Percentiles rank a stretch among this genome's conserved stretches.
These are phyloP conservation scores for Lophotis ruficrista DNA, from an alignment of 2,113 vertebrate genomes.

Conservation along the genomic window DNA sequence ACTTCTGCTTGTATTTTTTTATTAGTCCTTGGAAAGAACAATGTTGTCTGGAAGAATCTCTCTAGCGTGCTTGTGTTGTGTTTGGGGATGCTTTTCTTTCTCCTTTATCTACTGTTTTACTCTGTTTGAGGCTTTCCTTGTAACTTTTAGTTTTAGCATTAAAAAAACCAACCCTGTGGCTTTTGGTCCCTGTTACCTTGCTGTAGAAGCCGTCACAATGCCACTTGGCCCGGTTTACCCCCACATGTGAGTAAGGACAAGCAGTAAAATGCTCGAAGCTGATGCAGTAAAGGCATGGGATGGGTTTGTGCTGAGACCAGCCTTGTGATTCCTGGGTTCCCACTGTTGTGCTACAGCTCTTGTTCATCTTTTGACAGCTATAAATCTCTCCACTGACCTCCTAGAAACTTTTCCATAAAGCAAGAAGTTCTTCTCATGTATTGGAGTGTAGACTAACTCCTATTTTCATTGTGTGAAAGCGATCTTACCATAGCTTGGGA, in stretches of 20 bases:
- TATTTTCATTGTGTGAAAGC: neutral
- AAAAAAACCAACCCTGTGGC: neutral
- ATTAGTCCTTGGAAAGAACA: neutral
- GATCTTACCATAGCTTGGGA: accelerated
- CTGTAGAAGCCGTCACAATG: neutral
- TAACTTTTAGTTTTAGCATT: neutral
- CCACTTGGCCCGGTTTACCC: neutral
- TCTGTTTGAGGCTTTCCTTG: neutral
- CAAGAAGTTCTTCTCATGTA: neutral
- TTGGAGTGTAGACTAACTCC: neutral
- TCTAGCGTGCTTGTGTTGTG: neutral
- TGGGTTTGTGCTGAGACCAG: neutral
- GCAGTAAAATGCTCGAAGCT: neutral
- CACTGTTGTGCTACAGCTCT: neutral
- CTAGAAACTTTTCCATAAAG: neutral
- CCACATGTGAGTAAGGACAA: neutral
- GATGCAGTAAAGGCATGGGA: neutral
- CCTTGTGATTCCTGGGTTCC: neutral
- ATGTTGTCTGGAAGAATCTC: neutral
- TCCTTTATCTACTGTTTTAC: neutral
- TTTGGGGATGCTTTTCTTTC: neutral
- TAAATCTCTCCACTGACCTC: neutral
- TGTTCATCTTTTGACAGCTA: neutral
- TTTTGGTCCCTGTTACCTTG: neutral
- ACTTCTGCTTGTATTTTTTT: neutral